Percentiles rank a stretch among this genome's conserved stretches.
Conservation (phyloP, 2,888 invertebrate genomes). For the Tenthredo distinguenda region DNA sequence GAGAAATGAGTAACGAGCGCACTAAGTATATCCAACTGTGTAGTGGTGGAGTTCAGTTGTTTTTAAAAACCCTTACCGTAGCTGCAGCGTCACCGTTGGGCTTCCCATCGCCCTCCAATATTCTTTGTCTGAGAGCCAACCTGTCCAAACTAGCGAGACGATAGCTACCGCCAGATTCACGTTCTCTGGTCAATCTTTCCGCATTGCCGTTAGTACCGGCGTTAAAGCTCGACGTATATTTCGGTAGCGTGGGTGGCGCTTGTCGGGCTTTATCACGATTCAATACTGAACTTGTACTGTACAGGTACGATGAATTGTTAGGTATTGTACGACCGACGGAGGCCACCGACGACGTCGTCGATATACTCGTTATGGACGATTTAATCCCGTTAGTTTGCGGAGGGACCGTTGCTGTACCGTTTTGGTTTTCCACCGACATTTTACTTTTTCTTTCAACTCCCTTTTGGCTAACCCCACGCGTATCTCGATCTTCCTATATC, state of each 20-base stretch:
- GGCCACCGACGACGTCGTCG: slow-evolving; percentile 53
- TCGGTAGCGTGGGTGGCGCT: slow-evolving; percentile 88
- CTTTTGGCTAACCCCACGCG: neutral
- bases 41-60: neutral
- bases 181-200: slow-evolving; percentile 83
- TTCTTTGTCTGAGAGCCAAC: slow-evolving; percentile 89
- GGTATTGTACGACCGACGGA: slow-evolving; percentile 65
- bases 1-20: neutral
- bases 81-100: slow-evolving; percentile 72
- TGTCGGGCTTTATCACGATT: slow-evolving; percentile 81
- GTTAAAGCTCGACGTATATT: slow-evolving; percentile 89
- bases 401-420: slow-evolving; percentile 63
- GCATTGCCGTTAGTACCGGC: slow-evolving; percentile 82
- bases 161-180: slow-evolving; percentile 87
- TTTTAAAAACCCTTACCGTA: slow-evolving; percentile 70
- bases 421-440: slow-evolving; percentile 70
- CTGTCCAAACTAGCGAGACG: slow-evolving; percentile 89
- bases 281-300: slow-evolving; percentile 72
- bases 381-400: slow-evolving; percentile 74
- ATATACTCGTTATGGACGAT: slow-evolving; percentile 62
- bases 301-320: slow-evolving; percentile 75
- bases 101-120: slow-evolving; percentile 86
- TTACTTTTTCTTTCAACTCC: neutral
- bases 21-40: neutral
- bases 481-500: neutral